Evolutionary conservation across 2,888 invertebrate genomes (phyloP), one percentile per base, ranked within the genome.

Genomic region (Hofmannophila pseudospretella): DNA sequence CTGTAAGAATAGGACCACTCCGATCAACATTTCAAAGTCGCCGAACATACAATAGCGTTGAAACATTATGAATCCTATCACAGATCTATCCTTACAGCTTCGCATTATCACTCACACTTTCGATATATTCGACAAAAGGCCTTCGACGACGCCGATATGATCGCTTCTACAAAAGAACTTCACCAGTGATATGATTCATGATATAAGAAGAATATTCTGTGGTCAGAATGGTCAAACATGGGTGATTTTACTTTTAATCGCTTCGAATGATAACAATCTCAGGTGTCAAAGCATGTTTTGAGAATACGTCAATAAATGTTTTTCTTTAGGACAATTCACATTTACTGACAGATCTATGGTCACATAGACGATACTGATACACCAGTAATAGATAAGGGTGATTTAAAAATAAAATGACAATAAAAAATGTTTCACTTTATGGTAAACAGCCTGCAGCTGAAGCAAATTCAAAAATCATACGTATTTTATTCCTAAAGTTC

Each of bases 11-110:
- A 58, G 66, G 56, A 55, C 47, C 46, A 7, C 47, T 51, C 54
- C 60, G 67, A 71, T 71, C 58, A 71, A 66, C 41, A 39, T 52
- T 61, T 67, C 66, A 75, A 72, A 69, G 69, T 55, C 39, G 45
- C 59, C 52, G 58, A 35, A 10, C 30, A 23, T 22, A 77, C 67
- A 77, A 77, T 66, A 40, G 63, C 58, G 58, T 61, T 64, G 67
- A 73, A 67, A 73, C 60, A 53, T 48, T n/a, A 52, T 68, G 68
- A 74, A 79, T 73, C 58, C 52, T 79, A 81, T 79, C 78, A 47
- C 39, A 33, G 53, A 69, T 71, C 64, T 55, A 55, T 56, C 53
- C 40, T 22, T 51, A 54, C 51, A 45, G 45, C 39, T 34, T 34
- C 34, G 37, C 50, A 56, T 50, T 46, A 54, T 49, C 49, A 59